Evolutionary conservation across 2,113 vertebrate species (phyloP).

Genomic region (Lophura nycthemera): DNA sequence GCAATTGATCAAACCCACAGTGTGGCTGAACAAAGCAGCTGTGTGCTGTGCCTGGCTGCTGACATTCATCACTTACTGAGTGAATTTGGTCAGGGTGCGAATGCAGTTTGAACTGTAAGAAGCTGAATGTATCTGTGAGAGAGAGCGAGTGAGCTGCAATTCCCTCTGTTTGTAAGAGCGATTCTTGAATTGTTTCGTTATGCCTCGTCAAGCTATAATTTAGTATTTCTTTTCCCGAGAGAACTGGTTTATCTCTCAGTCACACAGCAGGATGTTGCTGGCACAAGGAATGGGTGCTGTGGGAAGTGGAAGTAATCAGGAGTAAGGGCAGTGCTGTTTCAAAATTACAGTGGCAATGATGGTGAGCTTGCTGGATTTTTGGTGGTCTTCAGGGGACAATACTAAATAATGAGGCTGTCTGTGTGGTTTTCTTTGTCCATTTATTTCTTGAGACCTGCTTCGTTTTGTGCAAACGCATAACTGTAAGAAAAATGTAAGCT

Average conservation of each 20-base stretch:
- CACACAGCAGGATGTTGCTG: neutral
- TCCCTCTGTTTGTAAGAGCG: neutral
- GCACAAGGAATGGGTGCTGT: neutral
- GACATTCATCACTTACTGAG: neutral
- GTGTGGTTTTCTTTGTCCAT: neutral
- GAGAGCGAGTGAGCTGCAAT: fast-evolving
- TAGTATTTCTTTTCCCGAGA: neutral
- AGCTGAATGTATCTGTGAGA: neutral
- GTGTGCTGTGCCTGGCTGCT: neutral
- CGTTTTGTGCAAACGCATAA: neutral
- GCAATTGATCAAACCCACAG: neutral
- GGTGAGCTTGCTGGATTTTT: neutral
- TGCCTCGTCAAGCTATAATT: neutral
- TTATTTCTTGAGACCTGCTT: neutral
- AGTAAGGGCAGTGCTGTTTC: neutral
- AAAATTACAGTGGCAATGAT: neutral
- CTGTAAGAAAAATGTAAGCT: neutral
- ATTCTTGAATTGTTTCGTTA: neutral
- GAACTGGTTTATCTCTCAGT: neutral
- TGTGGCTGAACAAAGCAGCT: neutral
- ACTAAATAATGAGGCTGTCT: neutral
- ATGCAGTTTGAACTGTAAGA: neutral
- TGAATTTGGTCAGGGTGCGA: neutral
- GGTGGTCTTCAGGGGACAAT: neutral
- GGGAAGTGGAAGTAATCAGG: neutral